Base-by-base conservation (phyloP, 2,797 vertebrate genomes). In the Tiaroga cobitis region DNA sequence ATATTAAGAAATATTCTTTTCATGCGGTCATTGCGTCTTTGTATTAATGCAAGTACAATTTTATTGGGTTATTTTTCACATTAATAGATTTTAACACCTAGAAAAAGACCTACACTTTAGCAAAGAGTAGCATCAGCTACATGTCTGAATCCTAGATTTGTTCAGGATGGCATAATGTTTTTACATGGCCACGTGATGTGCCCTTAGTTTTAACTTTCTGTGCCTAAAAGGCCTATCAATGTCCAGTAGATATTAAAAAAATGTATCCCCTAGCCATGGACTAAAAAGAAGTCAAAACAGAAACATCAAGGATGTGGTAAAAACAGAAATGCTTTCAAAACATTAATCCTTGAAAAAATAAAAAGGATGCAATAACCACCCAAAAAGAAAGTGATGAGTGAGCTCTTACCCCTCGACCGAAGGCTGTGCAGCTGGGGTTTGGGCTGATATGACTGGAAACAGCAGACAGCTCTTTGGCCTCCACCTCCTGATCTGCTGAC, bases 351-450 rank as follows among this genome's bases (percentile, higher is more conserved):
- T 61, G 2, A 54, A 76, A 59, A 56, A 63, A 63, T 16, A 63
- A 63, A 34, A 76, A 37, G 19, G 46, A 74, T 51, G 46, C 4
- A 19, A 32, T 34, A 78, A 26, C 10, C 19, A 67, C 18, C 18
- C n/a, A 29, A 65, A 41, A 54, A 49, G 18, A 63, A 76, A 79
- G 11, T 41, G 18, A 34, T 4, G 9, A 59, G 1, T 5, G 4
- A 7, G 74, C 24, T 73, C 59, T 5, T 94, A 99, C 98, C 94
- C 92, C 94, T 95, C 93, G 94, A 81, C 97, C 97, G 39, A 99
- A 95, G 0, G 94, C 94, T 34, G 91, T 93, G 85, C 91, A 87
- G 49, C 93, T 95, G 0, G 96, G 93, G n/a, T 95, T 96, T 0
- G 90, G 78, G 86, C 90, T 93, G 91, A 99, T 88, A 15, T 93